Conservation (phyloP, 2,113 vertebrate species). For the Ageneiosus marmoratus region DNA sequence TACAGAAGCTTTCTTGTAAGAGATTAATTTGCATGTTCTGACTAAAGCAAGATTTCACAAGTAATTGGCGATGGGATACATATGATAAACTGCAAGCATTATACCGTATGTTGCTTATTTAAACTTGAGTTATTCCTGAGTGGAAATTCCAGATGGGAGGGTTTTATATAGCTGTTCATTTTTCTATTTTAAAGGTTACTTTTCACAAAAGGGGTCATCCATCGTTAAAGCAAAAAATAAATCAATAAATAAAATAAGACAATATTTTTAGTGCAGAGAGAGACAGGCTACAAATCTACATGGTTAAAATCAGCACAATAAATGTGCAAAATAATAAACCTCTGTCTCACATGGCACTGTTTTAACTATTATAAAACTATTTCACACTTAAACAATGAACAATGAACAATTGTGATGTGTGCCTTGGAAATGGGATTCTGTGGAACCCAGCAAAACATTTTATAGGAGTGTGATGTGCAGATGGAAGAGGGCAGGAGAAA, state of each 20-base stretch:
- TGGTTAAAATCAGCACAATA: not conserved
- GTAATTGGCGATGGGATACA: not conserved
- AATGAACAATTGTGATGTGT: not conserved
- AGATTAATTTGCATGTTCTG: constrained; percentile 24
- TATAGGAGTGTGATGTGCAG: not conserved
- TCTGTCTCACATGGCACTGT: not conserved
- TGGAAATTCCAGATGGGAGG: not conserved
- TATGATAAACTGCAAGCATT: not conserved
- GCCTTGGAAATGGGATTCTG: not conserved
- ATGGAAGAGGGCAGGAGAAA: no score
- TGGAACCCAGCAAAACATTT: not conserved
- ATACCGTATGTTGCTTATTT: not conserved
- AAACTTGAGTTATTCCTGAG: not conserved
- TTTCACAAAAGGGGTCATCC: not conserved
- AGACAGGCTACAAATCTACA: not conserved
- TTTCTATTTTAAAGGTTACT: not conserved
- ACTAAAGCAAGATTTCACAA: constrained; percentile 1
- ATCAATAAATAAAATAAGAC: no score
- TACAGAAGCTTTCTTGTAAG: not conserved
- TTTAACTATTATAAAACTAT: not conserved
- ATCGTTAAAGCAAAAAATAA: no score
- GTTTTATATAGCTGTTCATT: not conserved
- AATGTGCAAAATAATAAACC: not conserved
- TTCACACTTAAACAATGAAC: not conserved
- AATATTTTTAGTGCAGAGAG: not conserved